phyloP scores from a whole-genome alignment of 2,797 vertebrate species.

The Artibeus jamaicensis region DNA sequence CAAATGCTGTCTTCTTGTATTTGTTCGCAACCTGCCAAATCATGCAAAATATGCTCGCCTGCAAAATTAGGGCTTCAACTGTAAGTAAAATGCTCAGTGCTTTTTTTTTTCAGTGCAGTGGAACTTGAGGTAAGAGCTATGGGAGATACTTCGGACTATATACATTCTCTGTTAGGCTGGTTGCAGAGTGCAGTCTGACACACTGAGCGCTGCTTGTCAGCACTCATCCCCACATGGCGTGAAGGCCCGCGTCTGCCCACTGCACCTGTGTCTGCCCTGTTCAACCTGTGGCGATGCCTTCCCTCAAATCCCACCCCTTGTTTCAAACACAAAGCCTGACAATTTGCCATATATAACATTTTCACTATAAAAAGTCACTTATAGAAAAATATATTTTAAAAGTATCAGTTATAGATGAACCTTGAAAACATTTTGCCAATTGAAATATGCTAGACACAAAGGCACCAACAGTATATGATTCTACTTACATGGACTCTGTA shows the following conservation, averaged over 20 bases:
- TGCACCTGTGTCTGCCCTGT: too few relatives aligned
- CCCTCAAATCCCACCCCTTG: background rate
- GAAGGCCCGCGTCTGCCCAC: background rate
- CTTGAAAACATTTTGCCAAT: background rate
- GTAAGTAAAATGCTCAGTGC: conserved; percentile 71
- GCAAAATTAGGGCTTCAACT: conserved; percentile 73
- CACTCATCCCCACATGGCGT: fast-evolving
- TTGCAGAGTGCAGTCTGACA: background rate
- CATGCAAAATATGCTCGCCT: conserved; percentile 78
- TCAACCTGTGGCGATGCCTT: background rate
- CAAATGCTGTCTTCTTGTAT: conserved; percentile 83
- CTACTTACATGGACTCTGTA: background rate
- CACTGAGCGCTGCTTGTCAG: background rate
- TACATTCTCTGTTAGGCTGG: background rate
- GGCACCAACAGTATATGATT: background rate
- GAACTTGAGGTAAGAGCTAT: background rate
- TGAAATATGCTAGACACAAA: background rate
- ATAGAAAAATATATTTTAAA: background rate
- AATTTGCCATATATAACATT: background rate
- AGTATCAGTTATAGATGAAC: background rate
- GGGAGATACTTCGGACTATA: background rate
- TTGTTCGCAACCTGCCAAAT: conserved; percentile 84
- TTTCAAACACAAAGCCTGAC: background rate
- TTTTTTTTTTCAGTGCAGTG: background rate
- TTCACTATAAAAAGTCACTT: background rate